phyloP scores from a whole-genome alignment of 2,888 invertebrate genomes.

The Lutraria lutraria region DNA sequence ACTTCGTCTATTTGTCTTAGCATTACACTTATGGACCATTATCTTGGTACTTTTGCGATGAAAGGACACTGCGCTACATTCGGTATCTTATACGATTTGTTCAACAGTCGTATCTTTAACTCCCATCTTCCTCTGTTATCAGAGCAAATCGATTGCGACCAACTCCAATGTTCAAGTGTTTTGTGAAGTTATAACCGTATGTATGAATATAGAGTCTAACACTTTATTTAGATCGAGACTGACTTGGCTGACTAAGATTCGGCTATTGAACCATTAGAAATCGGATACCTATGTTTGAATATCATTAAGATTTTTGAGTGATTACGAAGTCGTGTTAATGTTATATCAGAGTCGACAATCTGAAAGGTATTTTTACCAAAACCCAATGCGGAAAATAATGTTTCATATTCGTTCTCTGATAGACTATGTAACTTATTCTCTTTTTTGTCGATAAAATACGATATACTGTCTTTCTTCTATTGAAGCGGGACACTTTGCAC shows the following conservation, averaged over 20 bases:
- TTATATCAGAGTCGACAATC: conserved; percentile 25
- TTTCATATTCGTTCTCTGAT: not conserved
- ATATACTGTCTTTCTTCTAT: too few species aligned
- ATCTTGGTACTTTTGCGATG: conserved; percentile 32
- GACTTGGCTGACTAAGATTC: not conserved
- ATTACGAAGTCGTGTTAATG: conserved; percentile 41
- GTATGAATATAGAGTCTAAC: not conserved
- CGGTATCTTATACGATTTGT: not conserved
- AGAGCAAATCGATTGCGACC: conserved; percentile 34
- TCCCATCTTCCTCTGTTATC: conserved; percentile 39
- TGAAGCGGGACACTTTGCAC: not conserved
- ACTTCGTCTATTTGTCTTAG: conserved; percentile 44
- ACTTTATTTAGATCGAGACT: not conserved
- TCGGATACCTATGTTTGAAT: conserved; percentile 32
- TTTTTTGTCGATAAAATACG: too few species aligned
- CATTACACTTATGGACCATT: conserved; percentile 36
- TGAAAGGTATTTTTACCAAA: not conserved
- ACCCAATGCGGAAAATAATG: not conserved
- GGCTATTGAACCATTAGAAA: conserved; percentile 35
- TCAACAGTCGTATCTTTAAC: conserved; percentile 6
- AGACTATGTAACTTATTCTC: not conserved
- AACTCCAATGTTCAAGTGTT: conserved; percentile 44
- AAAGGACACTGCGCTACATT: conserved; percentile 30
- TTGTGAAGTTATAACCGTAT: not conserved
- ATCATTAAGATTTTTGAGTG: conserved; percentile 43